Evolutionary conservation across 2,888 invertebrate genomes (phyloP).

Genomic region (Yponomeuta malinellus): DNA sequence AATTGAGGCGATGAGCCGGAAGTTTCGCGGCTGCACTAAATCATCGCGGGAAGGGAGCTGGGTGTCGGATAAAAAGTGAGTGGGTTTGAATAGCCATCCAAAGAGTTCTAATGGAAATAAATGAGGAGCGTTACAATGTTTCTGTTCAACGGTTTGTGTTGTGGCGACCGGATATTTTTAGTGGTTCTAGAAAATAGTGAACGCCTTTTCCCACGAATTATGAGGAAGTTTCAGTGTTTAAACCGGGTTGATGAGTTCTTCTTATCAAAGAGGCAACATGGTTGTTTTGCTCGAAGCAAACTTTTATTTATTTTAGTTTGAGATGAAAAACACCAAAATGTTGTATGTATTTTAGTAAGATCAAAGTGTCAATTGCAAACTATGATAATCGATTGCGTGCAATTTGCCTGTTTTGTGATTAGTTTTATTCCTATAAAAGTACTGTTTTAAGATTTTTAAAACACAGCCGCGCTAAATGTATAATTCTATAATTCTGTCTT

Average conservation of each 20-base stretch:
- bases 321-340: conserved; percentile 14
- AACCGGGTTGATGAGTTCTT: not conserved
- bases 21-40: not conserved
- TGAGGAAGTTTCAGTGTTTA: not conserved
- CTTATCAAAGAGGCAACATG: not conserved
- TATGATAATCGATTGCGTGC: not conserved
- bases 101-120: not conserved
- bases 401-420: not conserved
- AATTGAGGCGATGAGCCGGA: no score
- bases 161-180: not conserved
- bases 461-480: no score
- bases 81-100: not conserved
- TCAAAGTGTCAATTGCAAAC: conserved; percentile 6
- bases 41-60: conserved; percentile 3
- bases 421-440: not conserved
- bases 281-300: not conserved
- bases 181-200: not conserved
- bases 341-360: conserved; percentile 13
- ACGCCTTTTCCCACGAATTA: not conserved
- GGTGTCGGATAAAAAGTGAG: not conserved
- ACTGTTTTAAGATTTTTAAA: no score
- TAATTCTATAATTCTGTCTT: no score
- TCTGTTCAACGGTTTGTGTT: not conserved
- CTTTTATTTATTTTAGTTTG: conserved; percentile 11
- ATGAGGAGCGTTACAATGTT: not conserved